Base-by-base conservation (phyloP, 2,888 invertebrate genomes). In the Parnassius mnemosyne region DNA sequence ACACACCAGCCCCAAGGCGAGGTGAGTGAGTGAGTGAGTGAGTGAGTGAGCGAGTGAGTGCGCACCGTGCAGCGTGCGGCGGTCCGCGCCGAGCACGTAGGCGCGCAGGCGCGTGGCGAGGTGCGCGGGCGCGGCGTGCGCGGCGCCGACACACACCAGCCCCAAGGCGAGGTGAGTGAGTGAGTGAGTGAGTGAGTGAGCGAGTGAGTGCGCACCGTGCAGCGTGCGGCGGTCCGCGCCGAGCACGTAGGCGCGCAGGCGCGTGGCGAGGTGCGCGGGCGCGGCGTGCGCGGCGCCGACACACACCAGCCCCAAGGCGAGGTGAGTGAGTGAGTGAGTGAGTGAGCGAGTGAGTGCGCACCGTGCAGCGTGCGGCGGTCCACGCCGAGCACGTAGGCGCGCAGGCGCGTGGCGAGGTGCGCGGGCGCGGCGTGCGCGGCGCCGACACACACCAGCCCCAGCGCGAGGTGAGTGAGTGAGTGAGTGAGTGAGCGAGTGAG, bases 51-150 rank as follows among this genome's bases (percentile, higher is more conserved):
- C 7, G 34, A 5, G 34, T 34, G 34, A 34, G 34, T 34, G 7
- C 34, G 7, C 34, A 49, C 49, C 49, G 13, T 49, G 1, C 9
- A 13, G 49, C 49, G 49, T n/a, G 13, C 9, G 46, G n/a, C 95
- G 94, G 72, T 96, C 96, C 1, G 98, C 98, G n/a, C 98, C 98
- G 60, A 97, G 94, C 97, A 99, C 98, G 79, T 97, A 97, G 73
- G 97, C 96, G 75, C 97, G 94, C 59, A 99, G 96, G 13, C 96
- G 95, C 74, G 96, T 92, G 70, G 94, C 73, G 11, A 73, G 43
- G 59, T 68, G 93, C 57, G 95, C 89, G 78, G 95, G 95, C 9
- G 95, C 93, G 49, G 93, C 92, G 66, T 93, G 93, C 10, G 66
- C 83, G 0, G 79, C 77, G 11, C 85, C 80, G 55, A 98, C 93